Evolutionary conservation across 2,888 invertebrate genomes (phyloP).

Genomic region (Amphipyra tragopoginis): DNA sequence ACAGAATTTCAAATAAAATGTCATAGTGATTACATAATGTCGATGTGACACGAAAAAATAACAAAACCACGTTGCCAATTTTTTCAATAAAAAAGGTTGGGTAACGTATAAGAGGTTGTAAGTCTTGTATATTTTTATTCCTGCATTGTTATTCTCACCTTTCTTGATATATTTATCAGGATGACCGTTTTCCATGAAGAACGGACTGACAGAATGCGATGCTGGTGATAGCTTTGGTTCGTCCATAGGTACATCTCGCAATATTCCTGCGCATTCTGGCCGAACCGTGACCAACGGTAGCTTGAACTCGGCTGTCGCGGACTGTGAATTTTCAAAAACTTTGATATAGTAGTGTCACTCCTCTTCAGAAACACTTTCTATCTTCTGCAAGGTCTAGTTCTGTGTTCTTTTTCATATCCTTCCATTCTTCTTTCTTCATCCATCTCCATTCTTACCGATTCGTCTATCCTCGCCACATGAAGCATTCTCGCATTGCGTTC

Average conservation of each 20-base stretch:
- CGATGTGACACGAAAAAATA: neutral
- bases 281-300: constrained; percentile 92
- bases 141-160: constrained; percentile 80
- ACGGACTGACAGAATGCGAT: constrained; percentile 90
- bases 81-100: constrained; percentile 14
- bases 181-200: constrained; percentile 91
- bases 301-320: constrained; percentile 92
- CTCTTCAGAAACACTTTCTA: neutral
- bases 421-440: constrained; percentile 62
- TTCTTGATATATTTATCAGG: constrained; percentile 91
- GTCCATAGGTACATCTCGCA: constrained; percentile 90
- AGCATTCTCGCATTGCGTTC: neutral
- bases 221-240: constrained; percentile 90
- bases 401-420: constrained; percentile 9
- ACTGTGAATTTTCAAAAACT: constrained; percentile 77
- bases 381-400: neutral
- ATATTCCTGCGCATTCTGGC: constrained; percentile 92
- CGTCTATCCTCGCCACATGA: constrained; percentile 19
- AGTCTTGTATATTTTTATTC: neutral
- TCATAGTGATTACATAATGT: constrained; percentile 10
- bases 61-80: neutral
- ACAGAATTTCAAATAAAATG: constrained; percentile 21
- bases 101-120: neutral
- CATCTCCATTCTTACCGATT: constrained; percentile 60
- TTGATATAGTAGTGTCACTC: constrained; percentile 11